These are phyloP conservation scores for Chloroceryle aenea DNA, from an alignment of 2,113 vertebrate species.

Conservation along the genomic window DNA sequence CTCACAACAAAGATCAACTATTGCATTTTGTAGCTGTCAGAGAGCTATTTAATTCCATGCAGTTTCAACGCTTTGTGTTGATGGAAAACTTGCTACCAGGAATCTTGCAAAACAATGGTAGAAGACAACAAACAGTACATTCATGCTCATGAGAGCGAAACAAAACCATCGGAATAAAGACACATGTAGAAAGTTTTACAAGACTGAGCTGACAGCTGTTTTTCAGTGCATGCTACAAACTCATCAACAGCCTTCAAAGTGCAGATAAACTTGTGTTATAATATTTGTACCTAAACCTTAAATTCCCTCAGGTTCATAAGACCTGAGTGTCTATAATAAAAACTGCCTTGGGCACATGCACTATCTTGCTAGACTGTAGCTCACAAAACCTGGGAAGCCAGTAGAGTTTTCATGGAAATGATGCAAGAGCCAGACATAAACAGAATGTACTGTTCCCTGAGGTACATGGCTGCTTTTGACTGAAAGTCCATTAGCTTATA, in stretches of 20 bases:
- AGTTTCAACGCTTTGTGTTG: neutral
- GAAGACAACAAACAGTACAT: neutral
- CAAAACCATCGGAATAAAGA: neutral
- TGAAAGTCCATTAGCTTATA: slow-evolving; percentile 9
- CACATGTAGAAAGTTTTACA: neutral
- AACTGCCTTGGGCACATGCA: neutral
- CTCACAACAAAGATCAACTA: neutral
- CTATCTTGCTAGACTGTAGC: neutral
- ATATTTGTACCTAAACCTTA: neutral
- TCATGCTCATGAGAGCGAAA: neutral
- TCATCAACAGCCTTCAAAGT: neutral
- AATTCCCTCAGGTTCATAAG: neutral
- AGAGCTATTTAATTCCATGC: neutral
- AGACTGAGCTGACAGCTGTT: neutral
- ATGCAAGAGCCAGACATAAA: neutral
- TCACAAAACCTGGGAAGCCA: neutral
- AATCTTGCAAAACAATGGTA: neutral
- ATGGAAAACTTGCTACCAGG: neutral
- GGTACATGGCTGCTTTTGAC: neutral
- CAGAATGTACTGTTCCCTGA: neutral
- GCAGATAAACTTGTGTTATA: neutral
- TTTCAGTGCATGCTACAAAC: neutral
- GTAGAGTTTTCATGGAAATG: neutral
- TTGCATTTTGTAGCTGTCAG: neutral
- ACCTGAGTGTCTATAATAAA: neutral